Percentiles rank a stretch among this genome's conserved stretches.
Evolutionary conservation across 2,888 invertebrate genomes (phyloP).

Genomic region (Anagyrus pseudococci): DNA sequence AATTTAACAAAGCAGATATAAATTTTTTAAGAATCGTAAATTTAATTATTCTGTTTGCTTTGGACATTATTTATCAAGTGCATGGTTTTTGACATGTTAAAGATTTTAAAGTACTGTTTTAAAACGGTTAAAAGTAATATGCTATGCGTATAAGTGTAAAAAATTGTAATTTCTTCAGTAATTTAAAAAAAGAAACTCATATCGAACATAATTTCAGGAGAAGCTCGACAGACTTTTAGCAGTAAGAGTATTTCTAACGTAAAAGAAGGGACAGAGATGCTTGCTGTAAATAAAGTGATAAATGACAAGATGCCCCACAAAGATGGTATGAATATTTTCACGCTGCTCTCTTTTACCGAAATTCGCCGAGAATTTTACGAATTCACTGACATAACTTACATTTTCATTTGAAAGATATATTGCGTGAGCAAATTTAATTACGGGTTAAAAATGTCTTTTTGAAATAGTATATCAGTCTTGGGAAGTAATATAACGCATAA

Average conservation of each 20-base stretch:
- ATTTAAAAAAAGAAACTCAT: background rate
- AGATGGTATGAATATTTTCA: slow-evolving; percentile 36
- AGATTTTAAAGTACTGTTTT: background rate
- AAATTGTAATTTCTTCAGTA: background rate
- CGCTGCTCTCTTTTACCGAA: too few species aligned
- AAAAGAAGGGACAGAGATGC: slow-evolving; percentile 27
- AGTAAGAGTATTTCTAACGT: background rate
- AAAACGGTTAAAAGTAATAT: background rate
- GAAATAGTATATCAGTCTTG: too few species aligned
- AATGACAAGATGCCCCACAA: slow-evolving; percentile 30
- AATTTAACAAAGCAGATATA: background rate
- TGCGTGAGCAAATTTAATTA: too few species aligned
- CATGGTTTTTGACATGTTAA: background rate
- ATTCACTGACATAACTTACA: too few species aligned
- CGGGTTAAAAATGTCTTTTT: too few species aligned
- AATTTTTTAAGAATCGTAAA: background rate
- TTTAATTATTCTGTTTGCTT: too few species aligned
- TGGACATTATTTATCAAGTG: background rate
- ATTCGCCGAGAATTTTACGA: too few species aligned
- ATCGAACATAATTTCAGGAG: slow-evolving; percentile 1
- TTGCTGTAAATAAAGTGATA: slow-evolving; percentile 28
- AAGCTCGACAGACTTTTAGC: background rate
- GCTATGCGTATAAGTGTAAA: background rate
- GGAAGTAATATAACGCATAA: too few species aligned
- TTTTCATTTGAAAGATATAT: too few species aligned